A percentile compares a stretch with the other conserved stretches of the same genome.
phyloP scores from a whole-genome alignment of 2,797 vertebrate genomes.

The Melanotaenia parkinsoni region DNA sequence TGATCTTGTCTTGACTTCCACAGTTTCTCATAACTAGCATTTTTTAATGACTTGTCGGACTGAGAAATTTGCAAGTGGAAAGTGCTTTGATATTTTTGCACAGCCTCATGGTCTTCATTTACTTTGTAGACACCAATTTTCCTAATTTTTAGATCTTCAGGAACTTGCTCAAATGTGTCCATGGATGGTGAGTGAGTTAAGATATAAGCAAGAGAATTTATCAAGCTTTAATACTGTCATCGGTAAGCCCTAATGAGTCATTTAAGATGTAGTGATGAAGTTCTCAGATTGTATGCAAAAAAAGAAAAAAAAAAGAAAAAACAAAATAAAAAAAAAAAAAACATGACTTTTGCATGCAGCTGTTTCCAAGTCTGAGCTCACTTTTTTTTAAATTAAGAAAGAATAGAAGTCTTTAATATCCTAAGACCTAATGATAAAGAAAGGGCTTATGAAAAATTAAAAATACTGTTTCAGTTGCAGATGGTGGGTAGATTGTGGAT shows the following conservation, averaged over 20 bases:
- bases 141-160: background rate
- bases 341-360: background rate
- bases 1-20: constrained; percentile 14
- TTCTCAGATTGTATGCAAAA: background rate
- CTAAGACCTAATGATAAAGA: no score
- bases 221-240: background rate
- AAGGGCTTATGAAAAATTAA: no score
- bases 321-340: no score
- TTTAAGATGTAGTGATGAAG: background rate
- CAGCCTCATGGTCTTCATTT: constrained; percentile 9
- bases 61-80: constrained; percentile 11
- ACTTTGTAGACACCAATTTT: background rate
- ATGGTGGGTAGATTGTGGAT: no score
- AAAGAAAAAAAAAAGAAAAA: no score
- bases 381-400: no score
- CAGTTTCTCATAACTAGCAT: constrained; percentile 1
- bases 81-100: constrained; percentile 26
- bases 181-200: background rate
- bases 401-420: no score
- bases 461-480: no score
- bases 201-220: constrained; percentile 5
- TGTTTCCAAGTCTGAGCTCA: background rate
- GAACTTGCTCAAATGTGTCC: constrained; percentile 16
- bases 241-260: background rate
- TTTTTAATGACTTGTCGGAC: constrained; percentile 24